These are phyloP conservation scores for Malurus leucopterus DNA, from an alignment of 2,797 vertebrate genomes.

Conservation along the genomic window DNA sequence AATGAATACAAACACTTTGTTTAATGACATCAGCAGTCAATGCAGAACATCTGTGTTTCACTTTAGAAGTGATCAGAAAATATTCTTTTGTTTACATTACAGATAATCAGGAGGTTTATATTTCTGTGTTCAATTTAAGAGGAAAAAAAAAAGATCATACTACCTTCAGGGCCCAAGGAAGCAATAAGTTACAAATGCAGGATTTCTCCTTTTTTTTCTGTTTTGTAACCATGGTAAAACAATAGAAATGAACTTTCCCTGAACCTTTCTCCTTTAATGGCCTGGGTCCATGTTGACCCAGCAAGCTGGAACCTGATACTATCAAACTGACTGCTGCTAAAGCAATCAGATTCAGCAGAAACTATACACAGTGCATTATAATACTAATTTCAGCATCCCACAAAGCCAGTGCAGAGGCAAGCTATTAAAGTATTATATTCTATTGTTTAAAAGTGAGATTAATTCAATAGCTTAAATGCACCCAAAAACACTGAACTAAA, in stretches of 20 bases:
- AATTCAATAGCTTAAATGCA: constrained; percentile 70
- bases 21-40: constrained; percentile 67
- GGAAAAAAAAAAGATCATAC: constrained; percentile 71
- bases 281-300: constrained; percentile 91
- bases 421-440: constrained; percentile 84
- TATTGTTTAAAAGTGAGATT: constrained; percentile 83
- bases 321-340: constrained; percentile 89
- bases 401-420: constrained; percentile 85
- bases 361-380: constrained; percentile 84
- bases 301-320: constrained; percentile 92
- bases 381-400: constrained; percentile 86
- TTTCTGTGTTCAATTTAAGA: constrained; percentile 85
- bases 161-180: constrained; percentile 75
- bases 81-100: constrained; percentile 71
- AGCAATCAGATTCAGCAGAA: constrained; percentile 96
- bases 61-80: constrained; percentile 68
- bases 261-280: constrained; percentile 97
- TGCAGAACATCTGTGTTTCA: constrained; percentile 66
- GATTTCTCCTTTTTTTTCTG: constrained; percentile 76
- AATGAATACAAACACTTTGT: constrained; percentile 69
- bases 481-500: constrained; percentile 62
- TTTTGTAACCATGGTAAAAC: constrained; percentile 92
- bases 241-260: constrained; percentile 98
- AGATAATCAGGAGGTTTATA: constrained; percentile 76
- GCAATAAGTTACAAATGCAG: constrained; percentile 85